These are phyloP conservation scores for Mesocricetus auratus DNA, from an alignment of 2,113 vertebrate species.

Conservation along the genomic window DNA sequence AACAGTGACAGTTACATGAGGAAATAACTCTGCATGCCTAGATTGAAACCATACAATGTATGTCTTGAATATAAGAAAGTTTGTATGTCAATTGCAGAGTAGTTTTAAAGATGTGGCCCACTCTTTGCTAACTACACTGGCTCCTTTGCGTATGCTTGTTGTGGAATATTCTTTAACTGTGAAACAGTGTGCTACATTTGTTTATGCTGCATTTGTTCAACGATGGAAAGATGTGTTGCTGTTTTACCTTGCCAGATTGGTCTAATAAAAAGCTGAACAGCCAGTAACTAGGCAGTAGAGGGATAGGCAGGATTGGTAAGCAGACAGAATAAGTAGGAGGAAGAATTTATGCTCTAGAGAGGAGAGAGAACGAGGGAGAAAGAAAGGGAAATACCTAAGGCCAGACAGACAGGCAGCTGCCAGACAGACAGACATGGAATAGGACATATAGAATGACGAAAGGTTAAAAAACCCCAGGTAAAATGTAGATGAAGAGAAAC, in stretches of 20 bases:
- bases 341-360: background rate
- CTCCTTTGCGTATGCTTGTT: background rate
- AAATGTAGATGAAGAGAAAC: background rate
- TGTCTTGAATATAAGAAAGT: background rate
- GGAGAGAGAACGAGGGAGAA: background rate
- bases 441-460: background rate
- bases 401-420: no score
- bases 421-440: background rate
- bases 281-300: background rate
- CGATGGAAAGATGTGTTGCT: background rate
- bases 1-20: background rate
- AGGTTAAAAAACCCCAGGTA: background rate
- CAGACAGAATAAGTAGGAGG: background rate
- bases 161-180: background rate
- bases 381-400: background rate
- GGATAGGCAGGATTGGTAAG: background rate
- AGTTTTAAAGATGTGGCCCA: background rate
- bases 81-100: background rate
- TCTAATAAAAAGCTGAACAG: background rate
- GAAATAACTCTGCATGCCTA: background rate
- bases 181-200: background rate
- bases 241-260: background rate
- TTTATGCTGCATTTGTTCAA: background rate
- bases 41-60: background rate
- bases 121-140: background rate